Percentiles rank a stretch among this genome's conserved stretches.
Conservation (phyloP, 2,888 invertebrate genomes). For the Drosophila lacicola region DNA sequence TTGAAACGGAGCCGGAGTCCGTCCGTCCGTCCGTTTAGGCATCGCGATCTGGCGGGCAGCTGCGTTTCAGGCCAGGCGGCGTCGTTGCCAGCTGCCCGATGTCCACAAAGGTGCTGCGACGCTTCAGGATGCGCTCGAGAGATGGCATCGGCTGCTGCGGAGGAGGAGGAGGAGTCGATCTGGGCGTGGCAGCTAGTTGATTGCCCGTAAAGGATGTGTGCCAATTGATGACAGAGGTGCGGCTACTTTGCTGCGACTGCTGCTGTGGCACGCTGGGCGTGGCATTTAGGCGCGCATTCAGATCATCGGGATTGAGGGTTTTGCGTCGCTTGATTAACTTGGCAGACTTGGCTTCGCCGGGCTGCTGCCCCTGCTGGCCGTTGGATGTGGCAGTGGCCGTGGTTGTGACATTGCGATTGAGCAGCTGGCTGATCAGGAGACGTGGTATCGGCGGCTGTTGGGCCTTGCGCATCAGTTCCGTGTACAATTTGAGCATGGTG, state of each 20-base stretch:
- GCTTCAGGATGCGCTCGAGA: constrained; percentile 21
- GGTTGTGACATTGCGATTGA: not conserved
- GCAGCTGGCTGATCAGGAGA: constrained; percentile 52
- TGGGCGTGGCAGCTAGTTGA: not conserved
- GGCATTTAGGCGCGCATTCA: not conserved
- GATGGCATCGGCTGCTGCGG: not conserved
- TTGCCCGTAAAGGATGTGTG: constrained; percentile 9
- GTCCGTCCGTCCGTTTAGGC: not conserved
- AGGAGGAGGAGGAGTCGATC: not conserved
- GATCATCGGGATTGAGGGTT: constrained; percentile 33
- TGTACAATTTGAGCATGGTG: constrained; percentile 59
- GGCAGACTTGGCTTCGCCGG: not conserved
- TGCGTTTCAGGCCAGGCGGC: not conserved
- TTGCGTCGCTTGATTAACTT: constrained; percentile 34
- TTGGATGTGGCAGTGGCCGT: not conserved
- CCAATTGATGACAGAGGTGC: not conserved
- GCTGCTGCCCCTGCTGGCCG: not conserved
- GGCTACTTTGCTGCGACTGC: not conserved
- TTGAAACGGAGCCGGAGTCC: no score
- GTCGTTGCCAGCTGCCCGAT: not conserved
- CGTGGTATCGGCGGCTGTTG: constrained; percentile 77
- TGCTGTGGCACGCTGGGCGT: no score
- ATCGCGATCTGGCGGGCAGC: not conserved
- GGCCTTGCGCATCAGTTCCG: constrained; percentile 68
- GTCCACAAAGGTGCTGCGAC: constrained; percentile 42